Conservation (phyloP, 2,888 invertebrate species). For the Chromoteleia sp. region DNA sequence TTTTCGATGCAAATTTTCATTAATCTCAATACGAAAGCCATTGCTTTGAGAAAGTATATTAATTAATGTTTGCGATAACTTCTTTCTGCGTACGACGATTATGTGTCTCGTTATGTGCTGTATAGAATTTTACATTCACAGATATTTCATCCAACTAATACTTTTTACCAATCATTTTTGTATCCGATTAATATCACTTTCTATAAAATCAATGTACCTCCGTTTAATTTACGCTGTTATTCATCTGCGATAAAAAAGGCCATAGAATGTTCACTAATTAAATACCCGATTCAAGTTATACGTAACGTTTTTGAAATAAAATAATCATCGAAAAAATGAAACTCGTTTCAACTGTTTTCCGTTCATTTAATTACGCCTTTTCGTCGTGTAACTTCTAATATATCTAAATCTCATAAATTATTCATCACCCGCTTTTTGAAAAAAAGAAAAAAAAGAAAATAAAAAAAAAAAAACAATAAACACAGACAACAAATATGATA, state of each 20-base stretch:
- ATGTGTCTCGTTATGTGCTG: neutral
- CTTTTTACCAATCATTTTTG: slow-evolving; percentile 26
- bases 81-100: too few relatives aligned
- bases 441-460: neutral
- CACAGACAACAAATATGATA: slow-evolving; percentile 24
- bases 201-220: slow-evolving; percentile 40
- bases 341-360: slow-evolving; percentile 60
- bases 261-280: slow-evolving; percentile 56
- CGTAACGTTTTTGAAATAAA: slow-evolving; percentile 44
- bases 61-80: too few relatives aligned
- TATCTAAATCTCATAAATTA: slow-evolving; percentile 54
- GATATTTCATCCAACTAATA: slow-evolving; percentile 1
- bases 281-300: slow-evolving; percentile 52
- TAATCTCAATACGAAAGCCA: too few relatives aligned
- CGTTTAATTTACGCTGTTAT: slow-evolving; percentile 37
- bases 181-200: slow-evolving; percentile 30
- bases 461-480: slow-evolving; percentile 21
- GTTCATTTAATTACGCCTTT: slow-evolving; percentile 55
- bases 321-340: slow-evolving; percentile 48
- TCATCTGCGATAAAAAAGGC: slow-evolving; percentile 33
- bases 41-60: too few relatives aligned
- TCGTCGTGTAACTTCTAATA: slow-evolving; percentile 50
- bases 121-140: neutral
- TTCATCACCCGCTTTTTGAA: slow-evolving; percentile 34
- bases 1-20: too few relatives aligned